Conservation (phyloP, 2,113 vertebrate genomes). For the Ammodytes dubius region DNA sequence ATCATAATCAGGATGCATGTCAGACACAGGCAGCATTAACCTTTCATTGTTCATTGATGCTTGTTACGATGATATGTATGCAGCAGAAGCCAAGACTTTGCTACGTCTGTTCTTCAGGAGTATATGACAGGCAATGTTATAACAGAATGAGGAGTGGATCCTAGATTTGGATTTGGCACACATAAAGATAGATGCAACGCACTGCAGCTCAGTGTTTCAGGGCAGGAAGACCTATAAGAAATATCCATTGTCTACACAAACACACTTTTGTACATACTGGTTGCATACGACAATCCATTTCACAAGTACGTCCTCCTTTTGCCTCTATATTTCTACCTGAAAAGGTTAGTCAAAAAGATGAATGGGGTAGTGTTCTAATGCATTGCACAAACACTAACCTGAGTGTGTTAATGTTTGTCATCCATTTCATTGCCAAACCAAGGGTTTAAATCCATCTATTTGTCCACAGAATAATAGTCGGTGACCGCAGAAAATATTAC, state of each 20-base stretch:
- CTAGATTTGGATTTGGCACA: slow-evolving; percentile 41
- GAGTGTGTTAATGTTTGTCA: slow-evolving; percentile 51
- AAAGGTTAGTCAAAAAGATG: slow-evolving; percentile 40
- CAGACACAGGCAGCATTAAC: slow-evolving; percentile 57
- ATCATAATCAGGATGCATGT: slow-evolving; percentile 64
- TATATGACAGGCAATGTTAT: slow-evolving; percentile 53
- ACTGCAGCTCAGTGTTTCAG: slow-evolving; percentile 4
- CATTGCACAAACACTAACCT: slow-evolving; percentile 29
- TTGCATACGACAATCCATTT: slow-evolving; percentile 20
- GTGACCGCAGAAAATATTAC: slow-evolving; percentile 46
- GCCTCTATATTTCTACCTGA: slow-evolving; percentile 2
- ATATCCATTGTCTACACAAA: neutral
- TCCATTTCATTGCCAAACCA: slow-evolving; percentile 51
- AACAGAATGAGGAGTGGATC: slow-evolving; percentile 39
- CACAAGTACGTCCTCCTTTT: slow-evolving; percentile 4
- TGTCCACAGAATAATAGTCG: slow-evolving; percentile 43
- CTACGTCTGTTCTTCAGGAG: slow-evolving; percentile 62
- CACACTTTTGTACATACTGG: neutral
- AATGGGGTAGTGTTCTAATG: slow-evolving; percentile 37
- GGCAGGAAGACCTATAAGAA: neutral
- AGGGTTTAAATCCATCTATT: slow-evolving; percentile 45
- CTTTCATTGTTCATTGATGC: slow-evolving; percentile 48
- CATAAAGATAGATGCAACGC: slow-evolving; percentile 36
- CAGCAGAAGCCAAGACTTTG: slow-evolving; percentile 33
- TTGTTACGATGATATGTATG: slow-evolving; percentile 42